Conservation (phyloP, 2,888 invertebrate species). For the Strigamia transsilvanica region DNA sequence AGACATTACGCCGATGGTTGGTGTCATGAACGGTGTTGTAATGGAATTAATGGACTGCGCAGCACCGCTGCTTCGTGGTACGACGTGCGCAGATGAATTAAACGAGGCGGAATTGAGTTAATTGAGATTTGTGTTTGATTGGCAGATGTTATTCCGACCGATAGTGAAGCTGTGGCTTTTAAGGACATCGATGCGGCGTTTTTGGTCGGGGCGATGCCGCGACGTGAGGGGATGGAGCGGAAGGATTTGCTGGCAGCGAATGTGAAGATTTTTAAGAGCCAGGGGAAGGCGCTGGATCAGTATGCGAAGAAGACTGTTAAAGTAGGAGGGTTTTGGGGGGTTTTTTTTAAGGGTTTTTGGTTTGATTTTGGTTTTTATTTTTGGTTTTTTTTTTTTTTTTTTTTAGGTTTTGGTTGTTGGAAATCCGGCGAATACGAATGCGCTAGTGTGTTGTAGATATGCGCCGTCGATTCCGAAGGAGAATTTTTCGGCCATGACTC, state of each 20-base stretch:
- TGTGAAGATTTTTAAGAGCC: constrained; percentile 97
- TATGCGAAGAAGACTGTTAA: constrained; percentile 91
- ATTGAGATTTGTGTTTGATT: not conserved
- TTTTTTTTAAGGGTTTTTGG: not conserved
- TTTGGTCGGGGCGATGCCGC: constrained; percentile 97
- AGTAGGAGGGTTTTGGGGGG: constrained; percentile 65
- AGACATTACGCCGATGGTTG: constrained; percentile 96
- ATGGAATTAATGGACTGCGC: constrained; percentile 98
- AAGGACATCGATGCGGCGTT: constrained; percentile 95
- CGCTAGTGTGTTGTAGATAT: constrained; percentile 92
- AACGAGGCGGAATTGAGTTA: not conserved
- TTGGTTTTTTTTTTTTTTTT: not conserved
- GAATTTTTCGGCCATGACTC: constrained; percentile 97
- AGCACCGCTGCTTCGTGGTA: constrained; percentile 81
- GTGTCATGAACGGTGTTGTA: constrained; percentile 95
- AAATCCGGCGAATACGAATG: constrained; percentile 99
- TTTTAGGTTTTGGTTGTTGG: constrained; percentile 82
- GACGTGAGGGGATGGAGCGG: constrained; percentile 97
- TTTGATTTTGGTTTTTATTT: not conserved
- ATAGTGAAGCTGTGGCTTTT: constrained; percentile 90
- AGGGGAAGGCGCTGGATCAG: constrained; percentile 88
- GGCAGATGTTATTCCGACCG: constrained; percentile 81
- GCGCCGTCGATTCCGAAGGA: constrained; percentile 94
- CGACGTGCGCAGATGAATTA: constrained; percentile 45
- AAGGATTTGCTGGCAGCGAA: constrained; percentile 97